Base-by-base conservation (phyloP, 2,888 invertebrate genomes). In the Diplolepis rosae region DNA sequence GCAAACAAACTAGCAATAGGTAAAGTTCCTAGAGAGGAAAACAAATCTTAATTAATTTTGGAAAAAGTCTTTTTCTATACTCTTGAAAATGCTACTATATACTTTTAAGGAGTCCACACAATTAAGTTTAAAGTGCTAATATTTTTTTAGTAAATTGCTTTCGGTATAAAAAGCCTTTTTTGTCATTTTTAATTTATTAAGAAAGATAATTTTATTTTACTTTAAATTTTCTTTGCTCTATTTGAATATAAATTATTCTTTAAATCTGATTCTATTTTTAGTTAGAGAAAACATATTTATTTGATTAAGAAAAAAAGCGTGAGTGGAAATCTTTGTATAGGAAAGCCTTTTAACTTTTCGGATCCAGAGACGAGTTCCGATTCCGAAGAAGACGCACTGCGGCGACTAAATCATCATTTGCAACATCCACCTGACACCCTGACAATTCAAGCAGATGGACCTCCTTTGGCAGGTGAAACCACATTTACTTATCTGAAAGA, bases 321-420 rank as follows among this genome's bases (percentile, higher is more conserved):
- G n/a, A n/a, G n/a, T n/a, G n/a, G n/a, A n/a, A n/a, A n/a, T n/a
- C n/a, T 56, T 42, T 15, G 22, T 83, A 28, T 84, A 92, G 92
- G 91, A 11, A 91, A 91, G 83, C 90, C 91, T 45, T 93, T 92
- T 83, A 91, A 92, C 7, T 91, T 92, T 82, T 92, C 93, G 80
- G 92, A 92, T 75, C 91, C 91, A 22, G 93, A 93, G 76, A 91
- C 92, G 4, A 94, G 94, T 79, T 94, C 94, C 39, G 95, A 95
- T 86, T 94, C 94, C 65, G 95, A 95, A 84, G 92, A 92, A 83
- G 93, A 93, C 85, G 92, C 93, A 50, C 90, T 93, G 76, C 90
- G 92, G 73, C 90, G 92, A 65, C 90, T 93, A 73, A 85, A 85
- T 69, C 82, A 84, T 85, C 82, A 80, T 27, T 76, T 83, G 3